These are phyloP conservation scores for Philopedon plagiatum DNA, from an alignment of 2,888 invertebrate genomes.

Conservation along the genomic window DNA sequence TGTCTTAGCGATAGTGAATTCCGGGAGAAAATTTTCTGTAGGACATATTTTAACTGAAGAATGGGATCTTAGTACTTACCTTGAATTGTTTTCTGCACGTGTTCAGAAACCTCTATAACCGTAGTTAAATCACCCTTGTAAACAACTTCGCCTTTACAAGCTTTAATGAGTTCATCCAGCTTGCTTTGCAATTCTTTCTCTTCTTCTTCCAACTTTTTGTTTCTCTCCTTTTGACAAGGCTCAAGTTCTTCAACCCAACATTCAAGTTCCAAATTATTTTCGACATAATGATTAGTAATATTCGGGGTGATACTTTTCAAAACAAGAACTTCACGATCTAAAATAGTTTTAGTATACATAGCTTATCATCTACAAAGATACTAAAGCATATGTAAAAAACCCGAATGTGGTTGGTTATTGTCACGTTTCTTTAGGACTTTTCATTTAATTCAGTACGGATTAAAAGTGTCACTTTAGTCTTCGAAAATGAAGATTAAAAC, in stretches of 20 bases:
- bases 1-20: too few relatives aligned
- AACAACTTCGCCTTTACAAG: constrained; percentile 76
- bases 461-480: too few relatives aligned
- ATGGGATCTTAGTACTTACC: too few relatives aligned
- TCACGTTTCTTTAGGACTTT: too few relatives aligned
- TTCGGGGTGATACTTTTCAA: constrained; percentile 59
- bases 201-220: constrained; percentile 77
- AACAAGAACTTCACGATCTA: constrained; percentile 65
- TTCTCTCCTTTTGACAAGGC: constrained; percentile 64
- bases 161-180: constrained; percentile 68
- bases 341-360: too few relatives aligned
- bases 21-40: too few relatives aligned
- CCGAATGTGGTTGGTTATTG: too few relatives aligned
- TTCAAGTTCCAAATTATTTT: constrained; percentile 75
- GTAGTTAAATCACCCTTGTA: constrained; percentile 78
- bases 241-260: constrained; percentile 82
- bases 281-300: constrained; percentile 59
- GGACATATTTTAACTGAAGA: too few relatives aligned
- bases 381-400: too few relatives aligned
- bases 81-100: constrained; percentile 55
- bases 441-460: too few relatives aligned
- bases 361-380: too few relatives aligned
- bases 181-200: constrained; percentile 73
- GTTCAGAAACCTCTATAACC: constrained; percentile 72
- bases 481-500: background rate